phyloP scores from a whole-genome alignment of 1,140 invertebrate genomes.

The Idris sp. region DNA sequence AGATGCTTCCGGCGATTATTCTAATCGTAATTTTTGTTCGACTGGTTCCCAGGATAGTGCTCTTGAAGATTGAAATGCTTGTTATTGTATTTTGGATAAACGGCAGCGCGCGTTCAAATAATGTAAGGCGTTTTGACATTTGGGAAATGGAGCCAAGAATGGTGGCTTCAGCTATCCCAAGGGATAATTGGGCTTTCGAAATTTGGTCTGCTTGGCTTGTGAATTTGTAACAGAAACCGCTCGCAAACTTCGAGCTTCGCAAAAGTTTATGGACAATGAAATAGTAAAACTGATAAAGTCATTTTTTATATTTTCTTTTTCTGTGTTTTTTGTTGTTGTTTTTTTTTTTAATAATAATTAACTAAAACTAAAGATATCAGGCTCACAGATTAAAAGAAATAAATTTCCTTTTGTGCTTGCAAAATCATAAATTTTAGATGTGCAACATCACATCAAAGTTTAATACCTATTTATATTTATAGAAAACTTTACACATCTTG shows the following conservation, averaged over 20 bases:
- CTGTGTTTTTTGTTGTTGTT: too few species aligned
- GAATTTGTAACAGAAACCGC: constrained; percentile 16
- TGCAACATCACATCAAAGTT: too few species aligned
- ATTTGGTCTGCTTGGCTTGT: constrained; percentile 7
- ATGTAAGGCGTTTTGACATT: constrained; percentile 44
- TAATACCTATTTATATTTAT: too few species aligned
- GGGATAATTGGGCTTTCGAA: constrained; percentile 37
- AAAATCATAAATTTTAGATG: too few species aligned
- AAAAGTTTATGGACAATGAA: constrained; percentile 1
- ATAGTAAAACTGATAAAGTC: background rate
- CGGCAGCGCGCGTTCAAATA: constrained; percentile 30
- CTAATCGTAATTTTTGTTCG: constrained; percentile 57
- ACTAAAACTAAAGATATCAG: too few species aligned
- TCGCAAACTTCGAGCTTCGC: constrained; percentile 11
- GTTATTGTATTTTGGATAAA: constrained; percentile 55
- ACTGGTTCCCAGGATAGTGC: constrained; percentile 32
- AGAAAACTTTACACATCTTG: too few species aligned
- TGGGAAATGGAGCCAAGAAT: constrained; percentile 35
- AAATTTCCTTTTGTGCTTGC: too few species aligned
- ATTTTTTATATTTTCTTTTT: too few species aligned
- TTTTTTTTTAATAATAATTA: too few species aligned
- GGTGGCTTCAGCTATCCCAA: constrained; percentile 11
- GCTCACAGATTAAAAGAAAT: too few species aligned
- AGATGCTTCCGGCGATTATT: constrained; percentile 55
- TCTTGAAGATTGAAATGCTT: constrained; percentile 48